Evolutionary conservation across 2,797 vertebrate species (phyloP).

Genomic region (Enteromius trimaculatus): DNA sequence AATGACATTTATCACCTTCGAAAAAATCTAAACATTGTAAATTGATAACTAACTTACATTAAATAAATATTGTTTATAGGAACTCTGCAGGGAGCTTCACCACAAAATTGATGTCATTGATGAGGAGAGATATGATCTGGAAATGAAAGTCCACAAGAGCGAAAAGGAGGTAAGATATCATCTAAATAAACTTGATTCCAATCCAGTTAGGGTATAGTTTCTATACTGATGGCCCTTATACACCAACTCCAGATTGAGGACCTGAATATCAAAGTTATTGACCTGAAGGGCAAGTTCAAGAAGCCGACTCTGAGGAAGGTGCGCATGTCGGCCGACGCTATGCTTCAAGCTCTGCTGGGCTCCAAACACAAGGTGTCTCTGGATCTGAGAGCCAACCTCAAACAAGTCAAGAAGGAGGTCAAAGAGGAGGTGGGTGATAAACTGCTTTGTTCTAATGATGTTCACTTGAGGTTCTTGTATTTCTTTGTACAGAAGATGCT

Average conservation of each 20-base stretch:
- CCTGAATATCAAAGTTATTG: constrained; percentile 87
- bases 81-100: constrained; percentile 88
- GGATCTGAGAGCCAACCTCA: constrained; percentile 88
- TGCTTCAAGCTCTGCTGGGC: constrained; percentile 87
- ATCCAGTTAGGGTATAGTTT: neutral
- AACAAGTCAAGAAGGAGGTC: constrained; percentile 90
- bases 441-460: neutral
- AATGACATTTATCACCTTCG: neutral
- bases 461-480: neutral
- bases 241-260: constrained; percentile 80
- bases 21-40: neutral
- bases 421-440: constrained; percentile 77
- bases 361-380: constrained; percentile 91
- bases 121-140: constrained; percentile 93
- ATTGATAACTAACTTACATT: neutral
- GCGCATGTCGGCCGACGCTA: constrained; percentile 87
- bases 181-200: neutral
- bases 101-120: constrained; percentile 87
- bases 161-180: constrained; percentile 84
- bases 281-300: constrained; percentile 90
- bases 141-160: constrained; percentile 86
- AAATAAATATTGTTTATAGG: constrained; percentile 72
- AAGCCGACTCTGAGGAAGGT: constrained; percentile 82
- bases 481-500: neutral
- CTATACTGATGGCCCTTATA: neutral